Evolutionary conservation across 2,888 invertebrate genomes (phyloP).

Genomic region (Augochlorella aurata): DNA sequence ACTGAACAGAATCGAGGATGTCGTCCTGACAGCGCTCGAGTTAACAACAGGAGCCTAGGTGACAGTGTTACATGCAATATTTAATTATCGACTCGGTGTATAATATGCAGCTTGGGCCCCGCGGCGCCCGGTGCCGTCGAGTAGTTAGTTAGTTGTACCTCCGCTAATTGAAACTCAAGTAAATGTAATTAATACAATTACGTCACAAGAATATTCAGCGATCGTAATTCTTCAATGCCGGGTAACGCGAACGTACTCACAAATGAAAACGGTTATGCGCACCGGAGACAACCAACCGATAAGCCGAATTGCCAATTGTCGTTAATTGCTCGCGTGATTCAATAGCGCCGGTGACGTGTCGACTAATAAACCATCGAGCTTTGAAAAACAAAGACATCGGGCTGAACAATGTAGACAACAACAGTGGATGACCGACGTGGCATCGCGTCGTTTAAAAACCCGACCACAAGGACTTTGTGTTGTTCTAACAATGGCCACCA

Average conservation of each 20-base stretch:
- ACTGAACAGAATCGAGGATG: too few relatives aligned
- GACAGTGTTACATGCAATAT: slow-evolving; percentile 16
- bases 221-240: slow-evolving; percentile 24
- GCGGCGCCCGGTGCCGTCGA: neutral
- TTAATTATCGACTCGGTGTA: slow-evolving; percentile 39
- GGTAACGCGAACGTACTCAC: slow-evolving; percentile 1
- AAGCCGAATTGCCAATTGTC: slow-evolving; percentile 53
- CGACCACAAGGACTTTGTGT: neutral
- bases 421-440: neutral
- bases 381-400: neutral
- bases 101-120: slow-evolving; percentile 8
- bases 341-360: slow-evolving; percentile 14
- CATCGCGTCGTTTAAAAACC: neutral
- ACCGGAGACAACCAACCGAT: slow-evolving; percentile 43
- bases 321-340: slow-evolving; percentile 42
- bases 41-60: slow-evolving; percentile 26
- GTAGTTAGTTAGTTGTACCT: slow-evolving; percentile 49
- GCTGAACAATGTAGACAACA: neutral
- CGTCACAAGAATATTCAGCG: slow-evolving; percentile 38
- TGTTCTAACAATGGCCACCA: neutral
- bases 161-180: slow-evolving; percentile 51
- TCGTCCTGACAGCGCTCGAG: neutral
- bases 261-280: slow-evolving; percentile 30
- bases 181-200: slow-evolving; percentile 58
- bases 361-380: neutral